Base-by-base conservation (phyloP, 2,113 vertebrate genomes). In the Cebidichthys violaceus region DNA sequence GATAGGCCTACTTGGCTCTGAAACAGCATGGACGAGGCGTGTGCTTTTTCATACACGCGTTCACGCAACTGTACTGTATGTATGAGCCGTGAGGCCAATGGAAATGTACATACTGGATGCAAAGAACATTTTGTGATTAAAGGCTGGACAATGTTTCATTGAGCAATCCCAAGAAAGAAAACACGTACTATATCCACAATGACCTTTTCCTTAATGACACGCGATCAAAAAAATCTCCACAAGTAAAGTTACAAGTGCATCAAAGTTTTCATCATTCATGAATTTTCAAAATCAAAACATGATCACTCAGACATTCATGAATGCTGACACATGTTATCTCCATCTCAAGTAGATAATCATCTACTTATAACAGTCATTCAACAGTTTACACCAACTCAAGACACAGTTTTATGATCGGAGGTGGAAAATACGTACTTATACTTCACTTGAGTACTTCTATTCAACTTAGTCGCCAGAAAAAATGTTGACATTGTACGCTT, bases 1-100 rank as follows among this genome's bases (percentile, higher is more conserved):
- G 81, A 90, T 80, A 75, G 27, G 43, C 22, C 69, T 50, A 9
- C 52, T 52, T 35, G 24, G 55, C 75, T 77, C 59, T 64, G 24
- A 15, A 33, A 67, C 71, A 54, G 54, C 71, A 65, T 64, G 22
- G 29, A 65, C 67, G 22, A 70, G 17, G 31, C 5, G 20, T 71
- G 45, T 27, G 45, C n/a, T 22, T 61, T 37, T 65, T 24, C 27
- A 67, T 64, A 20, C 24, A 52, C 31, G 59, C 22, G 11, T n/a
- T 22, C 52, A 10, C 64, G 47, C 52, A 7, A 22, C 17, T 59
- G 29, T 18, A 57, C 52, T 59, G 24, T 29, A 31, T 45, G 76
- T 50, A 54, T 57, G 35, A 57, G 35, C 22, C 65, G 66, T 0
- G 17, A 10, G 33, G 69, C 11, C 65, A 33, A 11, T 68, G 6